phyloP scores from a whole-genome alignment of 2,113 vertebrate genomes.

The Chamaea fasciata region DNA sequence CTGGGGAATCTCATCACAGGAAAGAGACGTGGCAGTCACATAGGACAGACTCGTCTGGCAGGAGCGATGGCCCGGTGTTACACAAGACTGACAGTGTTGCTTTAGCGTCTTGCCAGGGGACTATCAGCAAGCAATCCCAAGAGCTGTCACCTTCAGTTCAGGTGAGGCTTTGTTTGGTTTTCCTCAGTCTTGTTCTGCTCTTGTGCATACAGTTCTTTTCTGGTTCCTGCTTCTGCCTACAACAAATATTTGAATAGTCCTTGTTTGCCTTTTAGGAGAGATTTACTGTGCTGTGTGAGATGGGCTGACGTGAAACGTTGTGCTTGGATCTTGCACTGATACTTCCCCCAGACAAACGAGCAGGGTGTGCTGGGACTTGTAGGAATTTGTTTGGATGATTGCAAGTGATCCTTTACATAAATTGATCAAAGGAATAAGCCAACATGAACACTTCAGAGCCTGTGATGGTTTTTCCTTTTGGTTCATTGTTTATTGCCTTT shows the following conservation, averaged over 20 bases:
- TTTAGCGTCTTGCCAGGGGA: slow-evolving; percentile 55
- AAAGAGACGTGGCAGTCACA: slow-evolving; percentile 71
- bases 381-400: background rate
- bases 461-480: background rate
- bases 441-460: background rate
- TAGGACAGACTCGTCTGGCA: slow-evolving; percentile 54
- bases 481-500: background rate
- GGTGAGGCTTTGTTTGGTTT: slow-evolving; percentile 63
- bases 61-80: slow-evolving; percentile 39
- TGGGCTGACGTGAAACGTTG: background rate
- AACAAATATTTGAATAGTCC: background rate
- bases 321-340: background rate
- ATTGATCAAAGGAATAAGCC: background rate
- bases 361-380: background rate
- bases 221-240: background rate
- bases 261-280: slow-evolving; percentile 28
- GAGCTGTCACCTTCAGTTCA: slow-evolving; percentile 69
- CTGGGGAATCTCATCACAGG: slow-evolving; percentile 62
- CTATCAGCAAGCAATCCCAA: slow-evolving; percentile 51
- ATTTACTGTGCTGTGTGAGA: background rate
- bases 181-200: background rate
- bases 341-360: background rate
- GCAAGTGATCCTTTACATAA: background rate
- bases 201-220: background rate
- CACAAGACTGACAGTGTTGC: slow-evolving; percentile 49